Evolutionary conservation across 2,888 invertebrate species (phyloP), one percentile per base, ranked within the genome.

Genomic region (Drosophila trichaetosa): DNA sequence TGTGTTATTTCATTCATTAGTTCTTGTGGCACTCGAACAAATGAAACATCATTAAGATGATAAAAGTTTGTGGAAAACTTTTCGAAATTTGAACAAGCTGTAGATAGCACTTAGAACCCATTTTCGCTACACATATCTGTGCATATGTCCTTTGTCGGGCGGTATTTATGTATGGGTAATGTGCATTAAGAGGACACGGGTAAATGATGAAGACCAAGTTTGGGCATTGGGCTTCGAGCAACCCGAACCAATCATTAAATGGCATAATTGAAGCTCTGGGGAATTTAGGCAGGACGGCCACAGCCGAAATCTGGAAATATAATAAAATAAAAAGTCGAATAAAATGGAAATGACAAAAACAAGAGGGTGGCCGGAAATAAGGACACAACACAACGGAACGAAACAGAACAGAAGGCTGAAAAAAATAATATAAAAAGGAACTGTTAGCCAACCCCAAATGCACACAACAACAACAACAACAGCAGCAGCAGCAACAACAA

Each of bases 221-320:
- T 68, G 56, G 52, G 46, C 49, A 46, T 31, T 61, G 46, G 54
- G 42, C 71, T 29, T 0, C 21, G 24, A 63, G 31, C 56, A 40
- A 61, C 29, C 68, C 65, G 79, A 85, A 82, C 83, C 85, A 88
- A 86, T 85, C 85, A 85, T 85, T 85, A 86, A 82, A 82, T 78
- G 76, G 80, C 87, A 87, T 87, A 86, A 86, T 87, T 87, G 85
- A 71, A 75, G 83, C 85, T 74, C 85, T 33, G 73, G 87, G 87
- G 85, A 86, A 77, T 84, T 65, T 76, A 48, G 52, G 52, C 58
- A 59, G 60, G 66, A 60, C 36, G 31, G 57, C 62, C 46, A 18
- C 27, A 64, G 70, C 6, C 62, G 57, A 73, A 78, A 79, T 79
- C 83, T 67, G 53, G 54, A 76, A 76, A 85, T 78, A 83, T 80